Conservation (phyloP, 2,888 invertebrate species). For the Falcaria lacertinaria region DNA sequence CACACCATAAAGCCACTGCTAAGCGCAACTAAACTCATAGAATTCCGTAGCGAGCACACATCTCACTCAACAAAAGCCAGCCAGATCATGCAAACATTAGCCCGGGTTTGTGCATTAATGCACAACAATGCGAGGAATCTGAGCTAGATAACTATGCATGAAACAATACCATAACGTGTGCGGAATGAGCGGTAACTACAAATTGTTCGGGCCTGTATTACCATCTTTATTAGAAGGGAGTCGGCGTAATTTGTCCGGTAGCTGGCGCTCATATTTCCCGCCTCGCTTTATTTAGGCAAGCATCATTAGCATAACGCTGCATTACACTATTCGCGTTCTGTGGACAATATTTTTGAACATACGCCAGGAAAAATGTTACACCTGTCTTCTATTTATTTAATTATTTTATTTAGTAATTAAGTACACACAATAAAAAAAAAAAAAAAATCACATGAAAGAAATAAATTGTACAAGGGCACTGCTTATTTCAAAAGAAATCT, state of each 20-base stretch:
- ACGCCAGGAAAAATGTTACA: background rate
- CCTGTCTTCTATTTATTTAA: background rate
- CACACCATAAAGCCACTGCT: background rate
- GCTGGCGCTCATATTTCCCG: slow-evolving; percentile 58
- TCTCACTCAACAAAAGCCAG: background rate
- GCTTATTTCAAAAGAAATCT: no score
- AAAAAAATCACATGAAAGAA: no score
- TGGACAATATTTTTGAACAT: slow-evolving; percentile 20
- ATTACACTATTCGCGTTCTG: slow-evolving; percentile 33
- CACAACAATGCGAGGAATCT: background rate
- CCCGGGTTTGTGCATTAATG: background rate
- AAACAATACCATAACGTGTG: slow-evolving; percentile 21
- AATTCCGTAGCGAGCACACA: background rate
- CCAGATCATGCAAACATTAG: background rate
- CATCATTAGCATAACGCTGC: slow-evolving; percentile 62
- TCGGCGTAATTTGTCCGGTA: slow-evolving; percentile 57
- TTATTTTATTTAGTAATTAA: no score
- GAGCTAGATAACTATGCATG: slow-evolving; percentile 28
- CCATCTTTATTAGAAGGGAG: slow-evolving; percentile 61
- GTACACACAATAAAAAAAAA: no score
- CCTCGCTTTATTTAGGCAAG: slow-evolving; percentile 57
- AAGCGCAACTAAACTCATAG: background rate
- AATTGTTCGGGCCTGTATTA: slow-evolving; percentile 55
- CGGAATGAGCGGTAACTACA: slow-evolving; percentile 32
- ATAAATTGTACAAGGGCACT: no score